Evolutionary conservation across 2,888 invertebrate genomes (phyloP), one percentile per base, ranked within the genome.

Genomic region (Plagodis dolabraria): DNA sequence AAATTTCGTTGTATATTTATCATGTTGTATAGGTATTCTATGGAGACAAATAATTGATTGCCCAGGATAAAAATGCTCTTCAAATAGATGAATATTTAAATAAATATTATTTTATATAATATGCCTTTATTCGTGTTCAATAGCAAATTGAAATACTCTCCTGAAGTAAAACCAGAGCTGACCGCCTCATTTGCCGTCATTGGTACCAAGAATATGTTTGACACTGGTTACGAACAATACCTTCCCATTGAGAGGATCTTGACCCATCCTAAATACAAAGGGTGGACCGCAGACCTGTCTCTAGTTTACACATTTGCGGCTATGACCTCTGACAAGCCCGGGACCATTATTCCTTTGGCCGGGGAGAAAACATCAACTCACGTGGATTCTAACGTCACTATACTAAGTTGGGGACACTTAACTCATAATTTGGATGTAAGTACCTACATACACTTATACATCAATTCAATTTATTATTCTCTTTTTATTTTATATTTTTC

Each of bases 161-260:
- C 40, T 10, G 40, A 40, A 5, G 42, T 35, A 50, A 4, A 36
- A 50, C 77, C 85, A 4, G 87, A 89, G 64, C 65, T 88, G 8
- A 78, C 86, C 0, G 65, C 79, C 2, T 87, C 87, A 0, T 88
- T 88, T 47, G 80, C 88, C 0, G 81, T 87, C 0, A 79, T 87
- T 2, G 88, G 88, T 6, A 79, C 83, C 0, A 83, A 81, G 56
- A 76, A 75, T 47, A 86, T 87, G 85, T 87, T 81, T 12, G 80
- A 81, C 5, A 65, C 80, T 0, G 84, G 83, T 6, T 84, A 87
- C 55, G 87, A 88, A 62, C 83, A 85, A 53, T 88, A 88, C 61
- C 71, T 89, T 0, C 87, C 87, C 0, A 87, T 88, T 46, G 88
- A 88, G 54, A 74, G 80, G 52, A 70, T 88, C 6, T 9, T 84